These are phyloP conservation scores for Tillus elongatus DNA, from an alignment of 2,888 invertebrate species.

Conservation along the genomic window DNA sequence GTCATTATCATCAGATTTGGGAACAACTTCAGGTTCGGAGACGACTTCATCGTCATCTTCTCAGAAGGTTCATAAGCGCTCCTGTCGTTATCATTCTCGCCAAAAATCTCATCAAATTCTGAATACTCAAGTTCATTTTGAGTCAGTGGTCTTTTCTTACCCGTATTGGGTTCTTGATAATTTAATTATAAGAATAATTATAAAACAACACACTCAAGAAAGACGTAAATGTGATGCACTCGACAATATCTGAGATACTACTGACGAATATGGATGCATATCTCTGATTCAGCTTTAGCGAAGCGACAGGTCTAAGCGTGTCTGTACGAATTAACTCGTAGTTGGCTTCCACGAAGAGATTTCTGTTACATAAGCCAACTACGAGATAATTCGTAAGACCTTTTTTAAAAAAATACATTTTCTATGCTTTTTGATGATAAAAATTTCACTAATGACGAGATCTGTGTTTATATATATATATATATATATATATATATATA, in stretches of 20 bases:
- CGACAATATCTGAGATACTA: too few species aligned
- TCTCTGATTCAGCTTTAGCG: too few species aligned
- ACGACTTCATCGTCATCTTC: slow-evolving; percentile 21
- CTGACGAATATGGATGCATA: too few species aligned
- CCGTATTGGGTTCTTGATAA: too few species aligned
- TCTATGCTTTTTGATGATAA: slow-evolving; percentile 12
- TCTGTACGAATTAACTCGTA: slow-evolving; percentile 20
- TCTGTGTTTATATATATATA: too few species aligned
- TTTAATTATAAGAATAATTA: slow-evolving; percentile 1
- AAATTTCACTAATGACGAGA: too few species aligned
- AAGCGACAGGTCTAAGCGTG: too few species aligned
- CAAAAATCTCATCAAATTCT: slow-evolving; percentile 19
- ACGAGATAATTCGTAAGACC: slow-evolving; percentile 20
- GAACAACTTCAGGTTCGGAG: slow-evolving; percentile 17
- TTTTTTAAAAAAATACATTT: slow-evolving; percentile 13
- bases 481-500: too few species aligned
- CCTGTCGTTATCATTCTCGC: slow-evolving; percentile 21
- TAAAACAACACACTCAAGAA: too few species aligned
- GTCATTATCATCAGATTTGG: slow-evolving; percentile 18
- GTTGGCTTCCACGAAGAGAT: slow-evolving; percentile 21
- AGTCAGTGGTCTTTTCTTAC: slow-evolving; percentile 7
- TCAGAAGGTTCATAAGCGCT: slow-evolving; percentile 21
- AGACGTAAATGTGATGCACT: too few species aligned
- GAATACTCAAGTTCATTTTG: slow-evolving; percentile 23
- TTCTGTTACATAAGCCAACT: slow-evolving; percentile 22